Conservation (phyloP, 2,888 invertebrate genomes). For the Zhuqinia jingwanae region DNA sequence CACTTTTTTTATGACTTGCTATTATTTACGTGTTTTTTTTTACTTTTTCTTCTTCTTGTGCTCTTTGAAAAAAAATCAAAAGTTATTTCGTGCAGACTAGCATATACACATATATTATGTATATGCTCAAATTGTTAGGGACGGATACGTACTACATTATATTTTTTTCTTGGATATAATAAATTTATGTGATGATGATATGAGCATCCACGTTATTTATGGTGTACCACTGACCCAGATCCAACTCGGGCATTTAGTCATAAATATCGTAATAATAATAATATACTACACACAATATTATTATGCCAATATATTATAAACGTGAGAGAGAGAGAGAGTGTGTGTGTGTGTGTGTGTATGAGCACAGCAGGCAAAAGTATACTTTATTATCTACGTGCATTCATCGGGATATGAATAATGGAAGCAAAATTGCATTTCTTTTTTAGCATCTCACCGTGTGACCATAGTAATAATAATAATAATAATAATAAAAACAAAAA, state of each 20-base stretch:
- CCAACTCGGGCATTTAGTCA: conserved; percentile 16
- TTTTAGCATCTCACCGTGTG: too few relatives aligned
- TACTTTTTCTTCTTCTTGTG: background rate
- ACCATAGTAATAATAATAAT: too few relatives aligned
- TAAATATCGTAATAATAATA: background rate
- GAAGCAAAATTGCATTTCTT: too few relatives aligned
- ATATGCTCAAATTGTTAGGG: too few relatives aligned
- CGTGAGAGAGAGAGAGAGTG: too few relatives aligned
- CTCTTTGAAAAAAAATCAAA: background rate
- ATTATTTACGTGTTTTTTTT: conserved; percentile 19
- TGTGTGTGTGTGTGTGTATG: too few relatives aligned
- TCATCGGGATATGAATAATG: background rate
- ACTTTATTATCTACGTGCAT: background rate
- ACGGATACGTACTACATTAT: too few relatives aligned
- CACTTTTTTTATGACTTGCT: background rate
- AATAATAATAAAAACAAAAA: too few relatives aligned
- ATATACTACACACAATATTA: background rate
- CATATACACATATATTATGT: too few relatives aligned
- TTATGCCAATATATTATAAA: background rate
- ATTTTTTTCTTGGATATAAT: too few relatives aligned
- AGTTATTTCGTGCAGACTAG: background rate
- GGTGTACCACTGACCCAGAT: conserved; percentile 22
- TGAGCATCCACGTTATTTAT: conserved; percentile 16
- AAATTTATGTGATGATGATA: too few relatives aligned
- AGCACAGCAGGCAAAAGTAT: background rate